Base-by-base conservation (phyloP, 2,888 invertebrate species). In the Entomobrya proxima region DNA sequence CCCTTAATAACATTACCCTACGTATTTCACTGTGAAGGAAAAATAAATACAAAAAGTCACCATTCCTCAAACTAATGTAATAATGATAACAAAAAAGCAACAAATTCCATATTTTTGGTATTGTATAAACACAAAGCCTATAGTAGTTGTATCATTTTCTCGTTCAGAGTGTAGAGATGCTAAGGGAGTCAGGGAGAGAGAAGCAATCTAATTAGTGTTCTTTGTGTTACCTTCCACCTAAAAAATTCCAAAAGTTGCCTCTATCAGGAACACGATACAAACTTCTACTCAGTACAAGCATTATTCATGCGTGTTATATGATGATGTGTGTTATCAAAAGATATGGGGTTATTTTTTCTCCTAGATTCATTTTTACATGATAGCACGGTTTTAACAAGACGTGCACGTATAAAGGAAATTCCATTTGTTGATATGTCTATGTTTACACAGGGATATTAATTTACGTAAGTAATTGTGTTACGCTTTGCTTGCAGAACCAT, bases 181-280 rank as follows among this genome's bases (percentile, higher is more conserved):
- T 52, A 52, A 52, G 7, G 9, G 21, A 21, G 21, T 21, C n/a
- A 9, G 3, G 21, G 2, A 21, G 21, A 67, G 47, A 40, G 18
- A 30, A 58, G 37, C 30, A 77, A 77, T 77, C 77, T 77, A 77
- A 77, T 77, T 77, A 77, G 77, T 6, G 30, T 24, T n/a, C 77
- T 61, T 61, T 77, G 77, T 77, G 18, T 32, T 37, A 27, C 27
- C 24, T 21, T 55, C 55, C 55, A 27, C 27, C 27, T 27, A 55
- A 55, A 50, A 50, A 27, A 27, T 27, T 55, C 55, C 55, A 55
- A 4, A 24, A 52, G 3, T 21, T 6, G 2, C 27, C 5, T 6
- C 27, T 55, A 21, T 55, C 13, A 55, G 9, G 55, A 55, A 55
- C 27, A 27, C 9, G 11, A 5, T 21, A 52, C 52, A n/a, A 47